Base-by-base conservation (phyloP, 2,113 vertebrate species). In the Tiliqua scincoides region DNA sequence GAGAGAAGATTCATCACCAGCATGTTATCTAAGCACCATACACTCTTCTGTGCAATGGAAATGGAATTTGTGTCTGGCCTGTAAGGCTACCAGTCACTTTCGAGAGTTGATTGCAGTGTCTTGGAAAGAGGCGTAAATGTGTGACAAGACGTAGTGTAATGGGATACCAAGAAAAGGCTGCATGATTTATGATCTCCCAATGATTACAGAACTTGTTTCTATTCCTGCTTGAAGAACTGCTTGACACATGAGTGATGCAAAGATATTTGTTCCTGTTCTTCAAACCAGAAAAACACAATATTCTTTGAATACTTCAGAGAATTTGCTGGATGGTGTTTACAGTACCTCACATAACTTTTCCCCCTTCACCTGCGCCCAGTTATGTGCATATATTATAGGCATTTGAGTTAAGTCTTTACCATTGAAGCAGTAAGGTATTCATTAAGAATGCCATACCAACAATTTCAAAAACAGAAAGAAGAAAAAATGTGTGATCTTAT, bases 131-230 rank as follows among this genome's bases (percentile, higher is more conserved):
- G 43, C 40, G 25, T 52, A 21, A 65, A 40, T 4, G n/a, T 81
- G n/a, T 67, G 70, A 74, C 70, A 81, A 81, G 78, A 54, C 40
- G 21, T 30, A 63, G 40, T 20, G 12, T 65, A 81, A 81, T 81
- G 37, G 27, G 57, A 57, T 57, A 37, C 32, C 25, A 8, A 79
- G 6, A 14, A 61, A 85, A 85, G n/a, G 27, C 65, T 70, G 48
- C 83, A 85, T 57, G 62, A 85, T 85, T 59, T 78, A 85, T 85
- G 32, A 57, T 68, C 62, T 68, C 48, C 84, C 25, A 43, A 59
- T 40, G 75, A 85, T 85, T 85, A 71, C 54, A 79, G 30, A 79
- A 71, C 54, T 72, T 61, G 37, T 71, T 85, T 61, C 37, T 61
- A 70, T 25, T 11, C 10, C 67, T 79, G 67, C 35, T 48, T 79